Evolutionary conservation across 2,888 invertebrate species (phyloP).

Genomic region (Marronus borbonicus): DNA sequence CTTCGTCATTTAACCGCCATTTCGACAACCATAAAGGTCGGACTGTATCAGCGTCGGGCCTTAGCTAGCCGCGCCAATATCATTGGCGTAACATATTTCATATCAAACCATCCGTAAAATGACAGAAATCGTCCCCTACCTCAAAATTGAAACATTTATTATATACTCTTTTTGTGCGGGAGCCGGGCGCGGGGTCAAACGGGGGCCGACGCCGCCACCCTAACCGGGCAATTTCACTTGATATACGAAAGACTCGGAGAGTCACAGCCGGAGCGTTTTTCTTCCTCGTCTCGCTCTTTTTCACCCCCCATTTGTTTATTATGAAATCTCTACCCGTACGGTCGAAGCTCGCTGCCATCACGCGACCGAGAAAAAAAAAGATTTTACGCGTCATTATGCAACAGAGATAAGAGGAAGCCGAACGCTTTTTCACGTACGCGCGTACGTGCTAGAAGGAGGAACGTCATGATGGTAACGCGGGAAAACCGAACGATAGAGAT

Average conservation of each 20-base stretch:
- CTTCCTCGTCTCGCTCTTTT: slow-evolving; percentile 26
- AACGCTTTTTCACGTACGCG: slow-evolving; percentile 39
- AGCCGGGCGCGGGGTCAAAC: neutral
- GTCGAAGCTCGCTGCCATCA: neutral
- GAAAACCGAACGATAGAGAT: slow-evolving; percentile 17
- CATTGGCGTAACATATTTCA: slow-evolving; percentile 37
- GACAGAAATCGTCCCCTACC: slow-evolving; percentile 38
- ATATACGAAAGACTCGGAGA: slow-evolving; percentile 39
- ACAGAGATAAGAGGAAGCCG: slow-evolving; percentile 44
- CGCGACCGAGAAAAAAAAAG: slow-evolving; percentile 28
- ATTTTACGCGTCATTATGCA: slow-evolving; percentile 47
- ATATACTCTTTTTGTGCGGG: slow-evolving; percentile 23
- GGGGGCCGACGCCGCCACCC: neutral
- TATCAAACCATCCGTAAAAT: slow-evolving; percentile 34
- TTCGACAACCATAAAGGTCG: slow-evolving; percentile 11
- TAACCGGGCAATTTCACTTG: slow-evolving; percentile 43
- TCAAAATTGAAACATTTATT: slow-evolving; percentile 46
- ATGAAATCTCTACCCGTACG: slow-evolving; percentile 37
- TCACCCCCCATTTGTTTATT: slow-evolving; percentile 46
- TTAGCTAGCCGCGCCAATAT: neutral
- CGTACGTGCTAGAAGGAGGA: slow-evolving; percentile 3
- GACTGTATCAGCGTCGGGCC: neutral
- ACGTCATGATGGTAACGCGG: neutral
- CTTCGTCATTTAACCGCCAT: slow-evolving; percentile 20
- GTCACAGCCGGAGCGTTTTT: slow-evolving; percentile 27